phyloP scores from a whole-genome alignment of 2,113 vertebrate species.

The Dromaius novaehollandiae region DNA sequence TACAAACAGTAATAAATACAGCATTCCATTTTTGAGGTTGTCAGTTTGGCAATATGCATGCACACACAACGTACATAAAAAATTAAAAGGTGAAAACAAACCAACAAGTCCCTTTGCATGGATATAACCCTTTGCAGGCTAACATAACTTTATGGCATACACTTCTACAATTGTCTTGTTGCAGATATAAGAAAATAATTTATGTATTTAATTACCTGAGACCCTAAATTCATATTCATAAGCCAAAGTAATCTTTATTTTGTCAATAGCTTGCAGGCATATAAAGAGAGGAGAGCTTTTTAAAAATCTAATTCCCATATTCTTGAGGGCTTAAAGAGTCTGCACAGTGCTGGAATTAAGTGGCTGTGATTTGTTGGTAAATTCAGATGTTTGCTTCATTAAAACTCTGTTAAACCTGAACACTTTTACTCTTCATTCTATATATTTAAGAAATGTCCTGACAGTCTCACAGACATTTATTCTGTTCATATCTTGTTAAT shows the following conservation, averaged over 20 bases:
- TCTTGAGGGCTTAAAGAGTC: neutral
- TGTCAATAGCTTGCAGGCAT: neutral
- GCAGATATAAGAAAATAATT: neutral
- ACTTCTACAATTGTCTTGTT: neutral
- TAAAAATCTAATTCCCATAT: neutral
- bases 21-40: neutral
- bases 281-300: neutral
- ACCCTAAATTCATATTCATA: neutral
- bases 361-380: neutral
- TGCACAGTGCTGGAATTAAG: neutral
- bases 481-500: neutral
- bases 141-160: neutral
- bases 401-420: slow-evolving; percentile 16
- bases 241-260: neutral
- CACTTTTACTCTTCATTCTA: neutral
- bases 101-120: neutral
- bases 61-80: neutral
- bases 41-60: neutral
- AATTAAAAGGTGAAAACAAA: slow-evolving; percentile 12
- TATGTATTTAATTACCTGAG: neutral
- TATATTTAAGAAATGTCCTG: neutral
- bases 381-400: neutral
- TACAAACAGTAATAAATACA: slow-evolving; percentile 6
- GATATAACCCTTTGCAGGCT: neutral
- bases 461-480: neutral